These are phyloP conservation scores for Acanthaster planci DNA, from an alignment of 35 echinoderm and acorn worm genomes.

Conservation along the genomic window DNA sequence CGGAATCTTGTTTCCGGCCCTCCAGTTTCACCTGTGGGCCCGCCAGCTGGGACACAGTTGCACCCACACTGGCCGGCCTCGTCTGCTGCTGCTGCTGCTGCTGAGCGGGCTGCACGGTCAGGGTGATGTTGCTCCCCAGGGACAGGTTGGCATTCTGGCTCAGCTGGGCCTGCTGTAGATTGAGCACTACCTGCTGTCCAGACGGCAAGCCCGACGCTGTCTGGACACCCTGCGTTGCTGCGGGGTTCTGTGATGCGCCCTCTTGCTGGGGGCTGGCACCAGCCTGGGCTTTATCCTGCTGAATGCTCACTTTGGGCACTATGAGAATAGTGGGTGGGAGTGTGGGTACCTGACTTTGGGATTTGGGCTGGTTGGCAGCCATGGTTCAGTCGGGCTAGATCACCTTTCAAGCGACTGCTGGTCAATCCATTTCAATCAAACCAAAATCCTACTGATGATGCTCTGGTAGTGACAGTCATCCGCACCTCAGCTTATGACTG, in stretches of 20 bases:
- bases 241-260: background rate
- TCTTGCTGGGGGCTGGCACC: background rate
- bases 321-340: conserved; percentile 13
- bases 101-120: background rate
- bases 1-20: background rate
- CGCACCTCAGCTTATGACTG: background rate
- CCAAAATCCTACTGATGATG: background rate
- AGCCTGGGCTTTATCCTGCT: conserved; percentile 16
- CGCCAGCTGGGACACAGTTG: background rate
- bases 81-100: background rate
- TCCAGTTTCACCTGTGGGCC: background rate
- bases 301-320: conserved; percentile 7
- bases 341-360: conserved; percentile 17
- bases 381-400: background rate
- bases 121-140: conserved; percentile 8
- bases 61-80: background rate
- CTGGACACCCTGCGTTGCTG: background rate
- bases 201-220: background rate
- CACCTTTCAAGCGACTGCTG: background rate
- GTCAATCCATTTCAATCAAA: background rate
- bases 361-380: conserved; percentile 20
- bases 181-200: conserved; percentile 6
- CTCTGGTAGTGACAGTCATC: background rate
- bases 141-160: background rate
- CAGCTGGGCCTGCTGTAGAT: conserved; percentile 9